These are phyloP conservation scores for Oxyura jamaicensis DNA, from an alignment of 2,113 vertebrate species.

Conservation along the genomic window DNA sequence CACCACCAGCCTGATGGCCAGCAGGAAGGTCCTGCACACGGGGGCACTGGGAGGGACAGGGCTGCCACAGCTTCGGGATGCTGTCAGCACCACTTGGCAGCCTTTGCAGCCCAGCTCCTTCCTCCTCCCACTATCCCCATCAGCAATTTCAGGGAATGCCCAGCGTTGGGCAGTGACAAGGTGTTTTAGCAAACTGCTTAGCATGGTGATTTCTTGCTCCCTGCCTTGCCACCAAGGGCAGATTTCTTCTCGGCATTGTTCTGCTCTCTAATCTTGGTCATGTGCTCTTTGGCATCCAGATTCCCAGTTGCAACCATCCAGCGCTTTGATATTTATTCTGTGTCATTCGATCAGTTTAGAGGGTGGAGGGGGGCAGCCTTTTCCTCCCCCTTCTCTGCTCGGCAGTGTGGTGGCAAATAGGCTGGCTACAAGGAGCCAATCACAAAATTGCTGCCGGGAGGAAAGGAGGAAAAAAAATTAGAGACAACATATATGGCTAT, in stretches of 20 bases:
- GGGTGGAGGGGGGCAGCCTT: background rate
- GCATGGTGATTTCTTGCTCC: rapidly evolving
- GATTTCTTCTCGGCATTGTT: constrained; percentile 54
- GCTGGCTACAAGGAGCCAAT: constrained; percentile 51
- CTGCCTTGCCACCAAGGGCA: background rate
- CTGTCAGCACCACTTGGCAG: no score
- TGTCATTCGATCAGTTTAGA: background rate
- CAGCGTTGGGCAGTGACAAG: rapidly evolving
- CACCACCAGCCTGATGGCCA: background rate
- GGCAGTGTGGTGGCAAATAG: background rate
- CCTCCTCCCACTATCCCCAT: rapidly evolving
- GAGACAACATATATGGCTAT: background rate
- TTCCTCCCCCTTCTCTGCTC: background rate
- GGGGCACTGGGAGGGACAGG: rapidly evolving
- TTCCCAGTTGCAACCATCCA: background rate
- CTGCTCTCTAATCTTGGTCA: background rate
- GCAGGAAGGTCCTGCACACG: background rate
- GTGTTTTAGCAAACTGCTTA: background rate
- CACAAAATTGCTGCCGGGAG: background rate
- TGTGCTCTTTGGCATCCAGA: constrained; percentile 35
- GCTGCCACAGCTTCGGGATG: rapidly evolving
- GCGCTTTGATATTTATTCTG: background rate
- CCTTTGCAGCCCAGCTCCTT: background rate
- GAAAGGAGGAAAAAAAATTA: background rate
- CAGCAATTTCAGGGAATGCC: rapidly evolving